Base-by-base conservation (phyloP, 2,888 invertebrate genomes). In the Orthonychiurus folsomi region DNA sequence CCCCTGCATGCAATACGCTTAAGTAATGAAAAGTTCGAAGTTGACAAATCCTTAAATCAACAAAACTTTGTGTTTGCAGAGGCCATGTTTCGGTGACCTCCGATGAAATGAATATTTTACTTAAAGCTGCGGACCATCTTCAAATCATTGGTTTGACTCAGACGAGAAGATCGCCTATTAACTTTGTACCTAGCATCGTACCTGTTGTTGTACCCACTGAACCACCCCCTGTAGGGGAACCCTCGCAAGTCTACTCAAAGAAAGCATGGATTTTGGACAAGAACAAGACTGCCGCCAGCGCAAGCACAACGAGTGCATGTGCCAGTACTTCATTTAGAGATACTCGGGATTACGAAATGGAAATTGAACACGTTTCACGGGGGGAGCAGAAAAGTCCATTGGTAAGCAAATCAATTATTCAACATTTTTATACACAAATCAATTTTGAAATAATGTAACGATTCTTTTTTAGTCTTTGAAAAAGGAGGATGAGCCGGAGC, bases 111-210 rank as follows among this genome's bases (percentile, higher is more conserved):
- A 66, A 64, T 27, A 64, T 62, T 57, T 66, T 72, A 47, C 59
- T 72, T 56, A 70, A 69, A 66, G 92, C 91, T 76, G 92, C 92
- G 76, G 91, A 92, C 81, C 91, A 90, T 79, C 85, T 92, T 72
- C 90, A 92, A 82, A 91, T 92, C 68, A 90, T 92, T 81, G 92
- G 92, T 76, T 82, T 93, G 77, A 90, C 91, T 80, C 92, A 92
- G 81, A 91, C 92, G 88, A 90, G 90, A 77, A 88, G 88, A 27
- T 63, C 67, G 5, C 53, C 66, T 26, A 27, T 57, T 21, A 64
- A 47, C 62, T 59, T 59, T 50, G 68, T 50, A 64, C 60, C 66
- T 58, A 58, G 61, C 52, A 63, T 60, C 59, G 63, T 62, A 53
- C 59, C 60, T 25, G 61, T 64, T 53, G 61, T 62, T 21, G 58